phyloP scores from a whole-genome alignment of 2,888 invertebrate genomes.

The Diaperis boleti region DNA sequence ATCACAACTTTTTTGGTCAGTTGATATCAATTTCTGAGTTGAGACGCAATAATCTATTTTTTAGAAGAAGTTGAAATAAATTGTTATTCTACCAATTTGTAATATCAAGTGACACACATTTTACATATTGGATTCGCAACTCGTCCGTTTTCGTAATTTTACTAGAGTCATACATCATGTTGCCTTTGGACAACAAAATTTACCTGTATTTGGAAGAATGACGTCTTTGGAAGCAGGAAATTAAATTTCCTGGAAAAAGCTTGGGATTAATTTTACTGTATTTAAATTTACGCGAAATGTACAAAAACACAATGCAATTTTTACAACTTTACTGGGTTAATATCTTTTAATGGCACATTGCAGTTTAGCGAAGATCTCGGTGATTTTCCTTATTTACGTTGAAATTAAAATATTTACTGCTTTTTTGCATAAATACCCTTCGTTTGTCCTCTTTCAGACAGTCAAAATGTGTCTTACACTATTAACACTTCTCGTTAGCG shows the following conservation, averaged over 20 bases:
- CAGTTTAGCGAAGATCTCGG: not conserved
- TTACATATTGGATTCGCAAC: too few relatives aligned
- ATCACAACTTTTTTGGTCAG: too few relatives aligned
- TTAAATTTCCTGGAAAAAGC: slow-evolving; percentile 26
- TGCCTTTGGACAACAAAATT: slow-evolving; percentile 1
- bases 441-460: not conserved
- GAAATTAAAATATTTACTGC: slow-evolving; percentile 15
- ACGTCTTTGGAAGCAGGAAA: slow-evolving; percentile 12
- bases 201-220: too few relatives aligned
- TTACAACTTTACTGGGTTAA: not conserved
- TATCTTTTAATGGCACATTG: not conserved
- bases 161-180: not conserved
- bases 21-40: too few relatives aligned
- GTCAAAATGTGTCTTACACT: slow-evolving; percentile 10
- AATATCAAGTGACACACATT: too few relatives aligned
- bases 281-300: too few relatives aligned
- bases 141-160: slow-evolving; percentile 8
- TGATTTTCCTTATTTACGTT: slow-evolving; percentile 6
- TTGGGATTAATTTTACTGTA: too few relatives aligned
- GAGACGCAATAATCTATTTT: too few relatives aligned
- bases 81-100: too few relatives aligned
- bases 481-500: not conserved
- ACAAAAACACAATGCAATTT: too few relatives aligned
- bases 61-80: too few relatives aligned
- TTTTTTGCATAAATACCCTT: not conserved